Percentiles rank a stretch among this genome's conserved stretches.
These are phyloP conservation scores for Nasonovia ribisnigri DNA, from an alignment of 2,888 invertebrate genomes.

Conservation along the genomic window DNA sequence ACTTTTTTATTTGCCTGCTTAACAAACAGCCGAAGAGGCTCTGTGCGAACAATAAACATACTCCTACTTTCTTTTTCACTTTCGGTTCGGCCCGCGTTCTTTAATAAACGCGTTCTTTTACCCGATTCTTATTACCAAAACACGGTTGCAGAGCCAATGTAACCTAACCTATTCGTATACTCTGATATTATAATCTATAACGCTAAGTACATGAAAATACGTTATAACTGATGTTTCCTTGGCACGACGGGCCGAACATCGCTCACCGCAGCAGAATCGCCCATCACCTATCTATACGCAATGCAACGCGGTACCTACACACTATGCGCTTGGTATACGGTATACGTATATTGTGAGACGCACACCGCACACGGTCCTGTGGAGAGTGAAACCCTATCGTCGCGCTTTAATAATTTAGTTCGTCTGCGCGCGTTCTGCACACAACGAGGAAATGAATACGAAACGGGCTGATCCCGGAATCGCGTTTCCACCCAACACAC, in stretches of 20 bases:
- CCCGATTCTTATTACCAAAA: neutral
- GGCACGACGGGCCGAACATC: neutral
- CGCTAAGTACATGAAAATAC: neutral
- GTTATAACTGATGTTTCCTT: neutral
- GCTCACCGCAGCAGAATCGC: too few species aligned
- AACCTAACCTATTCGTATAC: neutral
- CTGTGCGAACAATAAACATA: too few species aligned
- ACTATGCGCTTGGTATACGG: neutral
- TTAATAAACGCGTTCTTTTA: neutral
- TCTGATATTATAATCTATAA: neutral
- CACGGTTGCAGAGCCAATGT: too few species aligned
- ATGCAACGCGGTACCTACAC: neutral
- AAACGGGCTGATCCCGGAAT: slow-evolving; percentile 41
- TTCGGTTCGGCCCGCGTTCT: neutral
- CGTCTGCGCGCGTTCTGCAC: neutral
- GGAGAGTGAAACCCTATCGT: neutral
- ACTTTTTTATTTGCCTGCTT: too few species aligned
- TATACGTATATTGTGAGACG: neutral
- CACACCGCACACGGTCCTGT: neutral
- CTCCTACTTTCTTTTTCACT: neutral
- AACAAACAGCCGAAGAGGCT: too few species aligned
- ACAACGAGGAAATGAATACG: slow-evolving; percentile 38
- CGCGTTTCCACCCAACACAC: slow-evolving; percentile 12
- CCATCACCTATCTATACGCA: neutral
- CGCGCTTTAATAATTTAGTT: slow-evolving; percentile 42